Evolutionary conservation across 2,888 invertebrate genomes (phyloP), one percentile per base, ranked within the genome.

Genomic region (Beris chalybata): DNA sequence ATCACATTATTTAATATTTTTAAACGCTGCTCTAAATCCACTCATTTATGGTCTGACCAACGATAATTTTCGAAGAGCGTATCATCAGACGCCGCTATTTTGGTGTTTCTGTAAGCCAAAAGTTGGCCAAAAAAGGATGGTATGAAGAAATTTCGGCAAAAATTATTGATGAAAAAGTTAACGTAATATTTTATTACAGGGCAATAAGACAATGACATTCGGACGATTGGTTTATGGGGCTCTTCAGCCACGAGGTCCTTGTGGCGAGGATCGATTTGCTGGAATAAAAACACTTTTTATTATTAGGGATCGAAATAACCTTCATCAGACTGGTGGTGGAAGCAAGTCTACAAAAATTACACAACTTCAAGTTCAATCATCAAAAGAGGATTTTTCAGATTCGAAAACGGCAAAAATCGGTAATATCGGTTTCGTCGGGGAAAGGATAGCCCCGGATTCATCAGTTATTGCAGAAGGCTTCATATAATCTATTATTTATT

Each of bases 21-120:
- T 87, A 4, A 91, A 90, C 77, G 87, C 89, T 4, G 89, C 90
- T 3, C 78, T 91, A 58, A 92, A 92, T 75, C 92, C 92, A 0
- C 77, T 92, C 0, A 88, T 92, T 67, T 92, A 91, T 71, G 91
- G 90, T 4, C 86, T 88, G 65, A 89, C 87, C 9, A 91, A 90
- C 74, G 85, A 86, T 38, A 85, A 87, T 71, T 88, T 91, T 73
- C 81, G 86, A 11, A 84, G 85, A 59, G 90, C 89, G 12, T 88
- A 91, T 78, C 72, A 74, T 44, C 89, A 81, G 11, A 92, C 92
- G 82, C 73, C 76, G 38, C 53, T 76, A 4, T 72, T 72, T 52
- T 71, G 66, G 53, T 74, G 72, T 52, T 72, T 74, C 52, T 72
- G 73, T 12, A 59, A 65, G 53, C 13, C 71, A 67, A 6, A 67